phyloP scores from a whole-genome alignment of 2,113 vertebrate species.

The Bubo scandiacus region DNA sequence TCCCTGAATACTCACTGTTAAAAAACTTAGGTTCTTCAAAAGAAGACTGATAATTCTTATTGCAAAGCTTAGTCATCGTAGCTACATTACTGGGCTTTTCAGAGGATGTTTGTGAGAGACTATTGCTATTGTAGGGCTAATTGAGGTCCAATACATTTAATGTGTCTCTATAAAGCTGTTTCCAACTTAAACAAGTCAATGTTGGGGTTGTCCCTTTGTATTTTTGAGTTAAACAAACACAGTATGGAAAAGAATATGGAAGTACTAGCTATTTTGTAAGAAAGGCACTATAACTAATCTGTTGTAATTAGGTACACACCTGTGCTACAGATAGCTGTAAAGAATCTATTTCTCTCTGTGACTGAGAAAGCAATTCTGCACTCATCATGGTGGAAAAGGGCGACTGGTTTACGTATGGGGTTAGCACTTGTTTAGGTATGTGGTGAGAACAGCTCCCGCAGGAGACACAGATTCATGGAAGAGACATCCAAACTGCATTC shows the following conservation, averaged over 20 bases:
- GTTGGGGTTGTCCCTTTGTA: not conserved
- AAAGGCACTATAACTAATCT: constrained; percentile 25
- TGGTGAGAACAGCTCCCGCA: not conserved
- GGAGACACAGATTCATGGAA: not conserved
- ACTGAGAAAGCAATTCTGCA: not conserved
- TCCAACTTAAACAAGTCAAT: not conserved
- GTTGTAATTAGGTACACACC: not conserved
- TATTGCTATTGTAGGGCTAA: constrained; percentile 31
- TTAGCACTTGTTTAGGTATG: not conserved
- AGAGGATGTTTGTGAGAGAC: not conserved
- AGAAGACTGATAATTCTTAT: constrained; percentile 6
- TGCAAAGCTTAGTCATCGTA: not conserved
- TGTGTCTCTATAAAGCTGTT: not conserved
- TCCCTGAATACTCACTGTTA: constrained; percentile 1
- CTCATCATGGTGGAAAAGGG: not conserved
- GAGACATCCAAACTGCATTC: not conserved
- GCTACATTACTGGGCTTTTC: constrained; percentile 28
- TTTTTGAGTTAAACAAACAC: not conserved
- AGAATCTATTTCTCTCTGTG: not conserved
- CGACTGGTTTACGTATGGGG: not conserved
- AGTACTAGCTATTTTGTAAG: not conserved
- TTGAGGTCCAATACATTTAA: not conserved
- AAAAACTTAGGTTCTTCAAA: not conserved
- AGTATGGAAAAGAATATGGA: not conserved
- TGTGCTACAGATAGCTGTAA: not conserved